Conservation (phyloP, 2,113 vertebrate species). For the Aphyosemion australe region DNA sequence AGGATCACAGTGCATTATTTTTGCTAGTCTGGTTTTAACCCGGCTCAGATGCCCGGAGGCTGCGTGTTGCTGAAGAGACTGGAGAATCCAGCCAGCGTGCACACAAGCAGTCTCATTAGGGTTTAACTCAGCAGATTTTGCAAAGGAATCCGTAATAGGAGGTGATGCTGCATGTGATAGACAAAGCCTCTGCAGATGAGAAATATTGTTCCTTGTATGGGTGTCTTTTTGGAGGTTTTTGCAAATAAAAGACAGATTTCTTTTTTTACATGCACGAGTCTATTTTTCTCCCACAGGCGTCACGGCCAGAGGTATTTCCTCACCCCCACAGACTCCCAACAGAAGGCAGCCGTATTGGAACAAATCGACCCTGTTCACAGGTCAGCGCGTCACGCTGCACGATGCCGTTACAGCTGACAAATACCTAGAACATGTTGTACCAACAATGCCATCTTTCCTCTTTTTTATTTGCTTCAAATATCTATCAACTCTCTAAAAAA, state of each 20-base stretch:
- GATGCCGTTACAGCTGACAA: slow-evolving; percentile 2
- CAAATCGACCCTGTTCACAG: slow-evolving; percentile 82
- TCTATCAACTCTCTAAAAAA: neutral
- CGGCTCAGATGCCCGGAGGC: slow-evolving; percentile 36
- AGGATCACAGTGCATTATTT: slow-evolving; percentile 49
- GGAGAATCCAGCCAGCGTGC: slow-evolving; percentile 18
- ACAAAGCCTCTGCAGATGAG: neutral
- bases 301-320: slow-evolving; percentile 82
- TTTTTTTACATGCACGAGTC: slow-evolving; percentile 11
- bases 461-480: neutral
- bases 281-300: slow-evolving; percentile 70
- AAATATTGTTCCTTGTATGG: neutral
- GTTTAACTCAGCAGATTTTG: slow-evolving; percentile 10
- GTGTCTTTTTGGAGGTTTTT: slow-evolving; percentile 1
- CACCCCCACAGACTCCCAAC: slow-evolving; percentile 79
- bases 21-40: slow-evolving; percentile 33
- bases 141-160: neutral
- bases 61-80: slow-evolving; percentile 11
- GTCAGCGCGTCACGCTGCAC: slow-evolving; percentile 60
- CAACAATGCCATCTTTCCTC: neutral
- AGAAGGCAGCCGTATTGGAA: slow-evolving; percentile 75
- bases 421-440: neutral
- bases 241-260: neutral
- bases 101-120: slow-evolving; percentile 1
- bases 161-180: neutral